phyloP scores from a whole-genome alignment of 2,888 invertebrate genomes.

The Physocephala rufipes region DNA sequence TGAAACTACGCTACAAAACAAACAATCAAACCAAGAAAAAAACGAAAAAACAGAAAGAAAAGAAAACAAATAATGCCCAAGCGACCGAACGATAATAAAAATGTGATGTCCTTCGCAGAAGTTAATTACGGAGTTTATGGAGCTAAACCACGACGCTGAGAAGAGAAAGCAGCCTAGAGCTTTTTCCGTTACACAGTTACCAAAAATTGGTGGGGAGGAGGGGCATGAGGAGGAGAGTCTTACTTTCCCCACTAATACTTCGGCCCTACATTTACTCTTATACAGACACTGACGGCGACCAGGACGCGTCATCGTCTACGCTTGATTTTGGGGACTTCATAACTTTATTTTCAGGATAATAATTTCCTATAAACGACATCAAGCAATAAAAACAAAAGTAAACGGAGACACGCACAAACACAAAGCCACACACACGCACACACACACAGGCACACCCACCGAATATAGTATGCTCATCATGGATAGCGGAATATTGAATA shows the following conservation, averaged over 20 bases:
- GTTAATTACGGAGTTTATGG: neutral
- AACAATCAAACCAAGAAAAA: neutral
- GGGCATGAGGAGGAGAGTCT: neutral
- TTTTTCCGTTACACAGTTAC: neutral
- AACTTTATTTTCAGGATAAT: slow-evolving; percentile 39
- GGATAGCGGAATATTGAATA: neutral
- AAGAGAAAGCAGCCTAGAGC: slow-evolving; percentile 3
- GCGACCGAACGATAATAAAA: slow-evolving; percentile 25
- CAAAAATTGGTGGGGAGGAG: neutral
- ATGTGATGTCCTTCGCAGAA: slow-evolving; percentile 20
- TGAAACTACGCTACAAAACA: slow-evolving; percentile 21
- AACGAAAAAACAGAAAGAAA: too few relatives aligned
- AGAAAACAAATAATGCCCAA: too few relatives aligned
- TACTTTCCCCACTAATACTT: neutral
- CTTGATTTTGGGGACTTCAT: slow-evolving; percentile 32
- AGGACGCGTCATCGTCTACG: neutral
- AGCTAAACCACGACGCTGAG: slow-evolving; percentile 5
- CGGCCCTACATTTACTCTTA: neutral
- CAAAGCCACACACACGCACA: slow-evolving; percentile 8
- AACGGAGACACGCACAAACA: slow-evolving; percentile 22
- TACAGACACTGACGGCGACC: too few relatives aligned
- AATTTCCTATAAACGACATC: slow-evolving; percentile 43
- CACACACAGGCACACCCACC: slow-evolving; percentile 3
- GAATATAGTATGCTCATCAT: neutral
- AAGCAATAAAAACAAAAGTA: slow-evolving; percentile 52